Base-by-base conservation (phyloP, 37 sponge, comb jelly and placozoan genomes). In the Crambe crambe region DNA sequence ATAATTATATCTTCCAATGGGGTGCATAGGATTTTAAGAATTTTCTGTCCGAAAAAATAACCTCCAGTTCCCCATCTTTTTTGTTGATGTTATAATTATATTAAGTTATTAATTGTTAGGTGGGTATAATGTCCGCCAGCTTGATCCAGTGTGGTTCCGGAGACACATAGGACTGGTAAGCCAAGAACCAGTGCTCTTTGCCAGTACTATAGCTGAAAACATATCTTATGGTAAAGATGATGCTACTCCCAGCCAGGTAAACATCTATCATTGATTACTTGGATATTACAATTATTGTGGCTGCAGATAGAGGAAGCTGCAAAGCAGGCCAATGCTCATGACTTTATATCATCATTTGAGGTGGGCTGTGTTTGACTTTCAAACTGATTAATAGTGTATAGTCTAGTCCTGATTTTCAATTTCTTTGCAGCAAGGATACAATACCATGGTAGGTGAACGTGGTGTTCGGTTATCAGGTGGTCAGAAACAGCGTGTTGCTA, bases 131-230 rank as follows among this genome's bases (percentile, higher is more conserved):
- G 9, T 94, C 56, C 58, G 65, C 23, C 79, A 86, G 5, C 61
- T 94, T 36, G 91, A 94, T 35, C 91, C 95, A 18, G 32, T 18
- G 1, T 94, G 95, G 95, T 90, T 81, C 44, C 67, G 95, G 10
- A 42, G 67, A 0, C 88, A 87, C 64, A 86, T 94, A 37, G 89
- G 87, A 26, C 62, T 94, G 1, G 95, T 94, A 37, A 89, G 87
- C 42, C 95, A 94, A 58, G 95, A 94, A 70, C 95, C 95, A 21
- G 89, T 94, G 2, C 79, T 94, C 69, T 94, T 94, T 87, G 95
- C 90, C 41, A 62, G 85, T 47, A 76, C 95, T 29, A 90, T 94
- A 36, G 56, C 64, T 37, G 95, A 94, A 32, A 94, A 94, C 70
- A 94, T 94, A 21, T 35, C 76, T 18, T 94, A 85, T 78, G 95